Base-by-base conservation (phyloP, 2,113 vertebrate species). In the Chionodraco myersi region DNA sequence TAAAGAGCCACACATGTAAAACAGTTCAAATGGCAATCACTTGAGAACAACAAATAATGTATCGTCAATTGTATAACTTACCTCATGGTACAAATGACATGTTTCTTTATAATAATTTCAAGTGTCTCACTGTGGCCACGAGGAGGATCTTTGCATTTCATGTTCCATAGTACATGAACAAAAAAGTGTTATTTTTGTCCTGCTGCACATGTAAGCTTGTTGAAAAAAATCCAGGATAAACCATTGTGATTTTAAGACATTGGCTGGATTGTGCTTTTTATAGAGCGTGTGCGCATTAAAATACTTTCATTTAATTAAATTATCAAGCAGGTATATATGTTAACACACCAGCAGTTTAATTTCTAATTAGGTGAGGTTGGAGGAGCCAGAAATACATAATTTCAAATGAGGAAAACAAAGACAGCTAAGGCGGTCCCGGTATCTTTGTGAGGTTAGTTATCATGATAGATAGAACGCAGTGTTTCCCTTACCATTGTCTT, bases 101-200 rank as follows among this genome's bases (percentile, higher is more conserved):
- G 45, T 89, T 84, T 85, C 71, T 75, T 86, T 77, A 59, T 23
- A 91, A 86, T 79, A 63, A 78, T 71, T 79, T 84, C 49, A 77
- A 49, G 65, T 60, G 47, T 72, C 70, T 72, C 47, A 13, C 57
- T 41, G 63, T 67, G 53, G 80, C 79, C 48, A 11, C 30, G 12
- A n/a, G 52, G 73, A 41, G 82, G 74, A 76, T 84, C 88, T 92
- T 86, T 80, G 76, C 49, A 92, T 89, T 90, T 92, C 82, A 90
- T 90, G 89, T 88, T 85, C 86, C 72, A 86, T 5, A 2, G 80
- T 65, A 56, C 76, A 67, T 36, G 47, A 77, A 72, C 23, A 56
- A 47, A 76, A 77, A 64, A 62, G 61, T 80, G 30, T 69, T 81
- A 79, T 79, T 86, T 67, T 68, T 78, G 60, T 21, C 63, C 71